phyloP scores from a whole-genome alignment of 1,140 invertebrate species.

The silkworm (Bombyx mori) region ASM3026992v2 NC_085112.1:2448001-2448500 shows the following conservation, averaged over 20 bases:
- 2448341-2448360: slow-evolving; percentile 57
- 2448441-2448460: slow-evolving; percentile 28
- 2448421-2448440: slow-evolving; percentile 23
- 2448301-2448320: slow-evolving; percentile 47
- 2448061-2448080: slow-evolving; percentile 52
- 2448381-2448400: slow-evolving; percentile 47
- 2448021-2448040: slow-evolving; percentile 38
- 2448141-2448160: slow-evolving; percentile 77
- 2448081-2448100: slow-evolving; percentile 84
- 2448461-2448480: slow-evolving; percentile 12
- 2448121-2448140: slow-evolving; percentile 94
- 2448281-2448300: slow-evolving; percentile 8
- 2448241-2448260: slow-evolving; percentile 61
- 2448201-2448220: slow-evolving; percentile 76
- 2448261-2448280: slow-evolving; percentile 53
- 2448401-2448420: slow-evolving; percentile 38
- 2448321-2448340: slow-evolving; percentile 45
- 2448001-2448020: slow-evolving; percentile 94
- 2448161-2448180: slow-evolving; percentile 21
- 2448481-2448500: neutral
- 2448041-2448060: slow-evolving; percentile 39
- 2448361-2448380: slow-evolving; percentile 52
- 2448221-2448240: slow-evolving; percentile 75
- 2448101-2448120: slow-evolving; percentile 94
- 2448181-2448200: slow-evolving; percentile 75